Evolutionary conservation across 2,888 invertebrate species (phyloP).

Genomic region (Coenonympha arcania): DNA sequence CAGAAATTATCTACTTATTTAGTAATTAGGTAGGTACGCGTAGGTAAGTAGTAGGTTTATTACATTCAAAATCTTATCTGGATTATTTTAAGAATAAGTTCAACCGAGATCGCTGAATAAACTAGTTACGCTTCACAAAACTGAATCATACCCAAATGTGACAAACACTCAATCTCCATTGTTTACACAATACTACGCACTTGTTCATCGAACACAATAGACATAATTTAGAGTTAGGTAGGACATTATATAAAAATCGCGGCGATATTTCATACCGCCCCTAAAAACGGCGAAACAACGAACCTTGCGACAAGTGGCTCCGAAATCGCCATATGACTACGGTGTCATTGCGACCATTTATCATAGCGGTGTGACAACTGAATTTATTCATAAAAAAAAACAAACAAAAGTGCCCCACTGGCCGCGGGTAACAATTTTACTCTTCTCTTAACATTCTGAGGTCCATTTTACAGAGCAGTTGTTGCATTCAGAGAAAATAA

Average conservation of each 20-base stretch:
- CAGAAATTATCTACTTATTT: too few relatives aligned
- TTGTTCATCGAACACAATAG: constrained; percentile 27
- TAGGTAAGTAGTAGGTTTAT: too few relatives aligned
- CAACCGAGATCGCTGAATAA: too few relatives aligned
- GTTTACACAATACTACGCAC: constrained; percentile 13
- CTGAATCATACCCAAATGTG: background rate
- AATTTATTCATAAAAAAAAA: constrained; percentile 71
- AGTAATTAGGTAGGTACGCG: too few relatives aligned
- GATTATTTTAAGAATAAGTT: too few relatives aligned
- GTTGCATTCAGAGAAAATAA: constrained; percentile 29
- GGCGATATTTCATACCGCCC: constrained; percentile 28
- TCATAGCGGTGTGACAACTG: constrained; percentile 71
- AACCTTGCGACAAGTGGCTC: constrained; percentile 53
- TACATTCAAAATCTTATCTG: too few relatives aligned
- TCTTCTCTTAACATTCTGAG: constrained; percentile 42
- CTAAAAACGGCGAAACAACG: constrained; percentile 34
- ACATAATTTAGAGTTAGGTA: constrained; percentile 32
- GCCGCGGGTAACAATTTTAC: constrained; percentile 44
- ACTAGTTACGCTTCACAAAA: too few relatives aligned
- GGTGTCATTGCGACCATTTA: constrained; percentile 65
- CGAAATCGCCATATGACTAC: constrained; percentile 67
- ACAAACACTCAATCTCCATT: background rate
- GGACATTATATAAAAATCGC: constrained; percentile 30
- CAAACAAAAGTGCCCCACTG: constrained; percentile 63
- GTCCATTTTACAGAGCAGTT: constrained; percentile 39